phyloP scores from a whole-genome alignment of 2,797 vertebrate genomes.

The Octomys mimax region DNA sequence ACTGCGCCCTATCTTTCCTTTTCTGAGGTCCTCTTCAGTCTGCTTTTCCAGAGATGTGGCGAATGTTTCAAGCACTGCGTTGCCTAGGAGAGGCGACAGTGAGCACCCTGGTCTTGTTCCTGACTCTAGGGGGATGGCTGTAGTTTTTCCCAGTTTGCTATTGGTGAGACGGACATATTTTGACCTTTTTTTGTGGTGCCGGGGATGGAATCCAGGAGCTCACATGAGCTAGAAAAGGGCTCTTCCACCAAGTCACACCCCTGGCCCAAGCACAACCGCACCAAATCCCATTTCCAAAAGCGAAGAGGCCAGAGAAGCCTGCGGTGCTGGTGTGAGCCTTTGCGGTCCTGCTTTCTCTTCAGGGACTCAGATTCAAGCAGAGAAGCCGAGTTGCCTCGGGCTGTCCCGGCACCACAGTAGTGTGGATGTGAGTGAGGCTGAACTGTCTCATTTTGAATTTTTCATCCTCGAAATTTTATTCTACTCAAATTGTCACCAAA shows the following conservation, averaged over 20 bases:
- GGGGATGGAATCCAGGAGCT: neutral
- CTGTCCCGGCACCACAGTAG: neutral
- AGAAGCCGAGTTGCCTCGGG: neutral
- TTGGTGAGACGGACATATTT: neutral
- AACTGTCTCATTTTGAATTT: neutral
- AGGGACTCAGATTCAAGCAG: neutral
- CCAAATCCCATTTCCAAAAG: neutral
- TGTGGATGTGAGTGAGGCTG: neutral
- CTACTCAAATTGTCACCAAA: conserved; percentile 19
- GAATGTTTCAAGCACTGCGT: neutral
- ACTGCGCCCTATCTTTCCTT: neutral
- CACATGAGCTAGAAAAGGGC: neutral
- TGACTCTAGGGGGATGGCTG: neutral
- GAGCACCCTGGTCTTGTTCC: neutral
- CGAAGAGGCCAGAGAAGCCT: neutral
- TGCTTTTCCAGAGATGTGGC: neutral
- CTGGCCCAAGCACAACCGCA: too few relatives aligned
- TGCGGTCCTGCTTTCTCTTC: neutral
- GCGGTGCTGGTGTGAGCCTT: neutral
- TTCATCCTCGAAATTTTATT: neutral
- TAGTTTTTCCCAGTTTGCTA: neutral
- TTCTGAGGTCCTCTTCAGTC: neutral
- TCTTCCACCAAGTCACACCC: neutral
- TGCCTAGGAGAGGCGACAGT: neutral
- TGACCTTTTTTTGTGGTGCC: neutral